Evolutionary conservation across 2,797 vertebrate genomes (phyloP), one percentile per base, ranked within the genome.

Genomic region (Sebastes oblongus): DNA sequence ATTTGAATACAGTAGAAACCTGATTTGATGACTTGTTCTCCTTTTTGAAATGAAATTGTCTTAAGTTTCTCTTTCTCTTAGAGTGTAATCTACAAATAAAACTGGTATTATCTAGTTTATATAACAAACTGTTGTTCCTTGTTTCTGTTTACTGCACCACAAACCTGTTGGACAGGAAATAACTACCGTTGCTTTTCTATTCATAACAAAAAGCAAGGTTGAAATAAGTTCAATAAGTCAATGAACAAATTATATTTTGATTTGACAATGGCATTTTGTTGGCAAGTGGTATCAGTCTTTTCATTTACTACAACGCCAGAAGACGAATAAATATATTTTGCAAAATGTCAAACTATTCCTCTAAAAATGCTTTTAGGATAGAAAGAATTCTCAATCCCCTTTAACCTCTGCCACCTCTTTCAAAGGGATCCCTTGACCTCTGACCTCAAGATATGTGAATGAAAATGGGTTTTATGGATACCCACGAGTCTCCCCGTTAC

Each of bases 51-150:
- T 87, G 60, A 86, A 89, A 78, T 84, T 91, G 88, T 94, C 84
- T 91, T 91, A 89, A 93, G 74, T 92, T 93, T 79, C 50, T 80
- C 50, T 88, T 59, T 87, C 74, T 79, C 42, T 66, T 72, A 86
- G 88, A 92, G 90, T 93, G 91, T 93, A 89, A 92, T 85, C 89
- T 89, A 82, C 66, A 77, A 95, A 94, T 94, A 95, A 94, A 94
- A 93, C 89, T 91, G 88, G 89, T 90, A 82, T 93, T 25, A 91
- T 89, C 83, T 94, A 93, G 93, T 95, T 94, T 92, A 78, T 79
- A 64, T 86, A 89, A 89, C n/a, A 56, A 74, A 67, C 50, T 54
- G 66, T 75, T 9, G 72, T 36, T 76, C 13, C 25, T 61, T 59
- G 46, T 58, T 18, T 80, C 54, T 78, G 30, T 11, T 74, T 24